Conservation (phyloP, 2,888 invertebrate species). For the Caradrina kadenii region DNA sequence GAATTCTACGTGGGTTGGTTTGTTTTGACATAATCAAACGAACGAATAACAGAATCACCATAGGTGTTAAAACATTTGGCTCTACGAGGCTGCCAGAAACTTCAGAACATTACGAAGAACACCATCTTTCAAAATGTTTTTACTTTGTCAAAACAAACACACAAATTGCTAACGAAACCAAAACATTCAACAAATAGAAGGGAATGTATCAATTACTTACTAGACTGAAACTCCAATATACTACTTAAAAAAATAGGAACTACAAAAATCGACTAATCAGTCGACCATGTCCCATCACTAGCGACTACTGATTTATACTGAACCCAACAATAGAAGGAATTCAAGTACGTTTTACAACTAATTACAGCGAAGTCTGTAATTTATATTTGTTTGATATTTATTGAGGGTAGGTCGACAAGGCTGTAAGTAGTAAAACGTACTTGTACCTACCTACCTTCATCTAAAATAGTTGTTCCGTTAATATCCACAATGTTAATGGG, state of each 20-base stretch:
- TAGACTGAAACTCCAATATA: too few relatives aligned
- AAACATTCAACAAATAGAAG: too few relatives aligned
- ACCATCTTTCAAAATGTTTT: too few relatives aligned
- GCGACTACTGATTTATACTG: slow-evolving; percentile 54
- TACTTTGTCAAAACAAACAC: too few relatives aligned
- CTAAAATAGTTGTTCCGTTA: slow-evolving; percentile 26
- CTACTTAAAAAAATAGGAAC: neutral
- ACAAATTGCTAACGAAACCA: too few relatives aligned
- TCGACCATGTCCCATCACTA: slow-evolving; percentile 43
- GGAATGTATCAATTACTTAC: neutral
- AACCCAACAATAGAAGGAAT: slow-evolving; percentile 55
- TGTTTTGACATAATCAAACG: too few relatives aligned
- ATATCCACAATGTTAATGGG: slow-evolving; percentile 40
- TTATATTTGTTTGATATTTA: slow-evolving; percentile 67
- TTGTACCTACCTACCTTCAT: neutral
- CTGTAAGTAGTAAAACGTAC: slow-evolving; percentile 18
- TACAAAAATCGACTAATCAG: slow-evolving; percentile 11
- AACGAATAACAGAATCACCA: too few relatives aligned
- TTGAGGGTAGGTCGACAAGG: slow-evolving; percentile 42
- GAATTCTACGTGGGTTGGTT: too few relatives aligned
- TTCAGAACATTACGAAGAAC: too few relatives aligned
- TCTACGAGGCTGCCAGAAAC: too few relatives aligned
- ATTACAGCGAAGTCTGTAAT: slow-evolving; percentile 59
- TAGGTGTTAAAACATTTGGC: too few relatives aligned
- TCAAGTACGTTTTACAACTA: slow-evolving; percentile 67